Evolutionary conservation across 2,113 vertebrate species (phyloP).

Genomic region (Charina bottae): DNA sequence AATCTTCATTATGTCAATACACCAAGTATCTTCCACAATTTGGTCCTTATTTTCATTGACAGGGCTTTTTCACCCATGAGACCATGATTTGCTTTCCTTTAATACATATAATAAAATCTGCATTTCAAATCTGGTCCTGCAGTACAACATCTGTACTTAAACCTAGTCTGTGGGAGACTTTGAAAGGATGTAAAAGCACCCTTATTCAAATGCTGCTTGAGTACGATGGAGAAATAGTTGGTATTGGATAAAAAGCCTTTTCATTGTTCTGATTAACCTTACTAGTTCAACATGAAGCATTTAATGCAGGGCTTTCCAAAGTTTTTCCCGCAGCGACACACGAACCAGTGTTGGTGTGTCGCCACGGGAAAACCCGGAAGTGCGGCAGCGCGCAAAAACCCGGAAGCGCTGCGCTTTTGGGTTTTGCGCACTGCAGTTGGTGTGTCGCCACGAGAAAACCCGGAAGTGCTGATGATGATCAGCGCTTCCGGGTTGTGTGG

Average conservation of each 20-base stretch:
- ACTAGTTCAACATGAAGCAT: not conserved
- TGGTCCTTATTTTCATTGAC: not conserved
- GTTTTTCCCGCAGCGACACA: too few species aligned
- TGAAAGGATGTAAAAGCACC: not conserved
- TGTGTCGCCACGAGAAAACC: too few species aligned
- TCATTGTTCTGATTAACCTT: not conserved
- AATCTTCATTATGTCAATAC: not conserved
- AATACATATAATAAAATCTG: not conserved
- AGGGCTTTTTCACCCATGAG: not conserved
- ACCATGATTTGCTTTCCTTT: not conserved
- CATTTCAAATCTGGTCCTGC: not conserved
- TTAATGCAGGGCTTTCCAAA: too few species aligned
- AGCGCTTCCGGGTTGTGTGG: too few species aligned
- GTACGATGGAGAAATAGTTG: not conserved
- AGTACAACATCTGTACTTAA: not conserved
- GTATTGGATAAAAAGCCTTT: not conserved
- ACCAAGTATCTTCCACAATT: not conserved
- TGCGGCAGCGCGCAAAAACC: too few species aligned
- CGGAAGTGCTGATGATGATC: too few species aligned
- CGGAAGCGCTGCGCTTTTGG: too few species aligned
- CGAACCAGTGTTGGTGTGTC: too few species aligned
- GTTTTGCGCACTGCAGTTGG: too few species aligned
- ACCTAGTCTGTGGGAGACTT: not conserved
- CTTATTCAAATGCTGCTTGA: not conserved
- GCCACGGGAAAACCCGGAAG: too few species aligned